Percentiles rank a stretch among this genome's conserved stretches.
Conservation (phyloP, 2,888 invertebrate species). For the Acronicta leporina region DNA sequence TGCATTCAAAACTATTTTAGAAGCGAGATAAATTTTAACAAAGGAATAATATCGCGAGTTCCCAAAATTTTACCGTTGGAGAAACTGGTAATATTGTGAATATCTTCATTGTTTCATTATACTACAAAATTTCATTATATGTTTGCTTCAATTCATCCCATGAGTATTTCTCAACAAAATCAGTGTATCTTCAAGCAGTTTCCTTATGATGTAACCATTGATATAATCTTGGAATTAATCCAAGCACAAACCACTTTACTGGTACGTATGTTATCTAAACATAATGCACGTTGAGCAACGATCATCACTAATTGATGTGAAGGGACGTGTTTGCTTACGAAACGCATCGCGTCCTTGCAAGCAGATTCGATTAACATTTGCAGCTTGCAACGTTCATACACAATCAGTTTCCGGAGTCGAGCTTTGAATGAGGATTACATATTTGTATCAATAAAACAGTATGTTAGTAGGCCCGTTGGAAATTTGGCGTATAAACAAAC, state of each 20-base stretch:
- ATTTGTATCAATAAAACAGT: constrained; percentile 32
- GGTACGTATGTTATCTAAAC: constrained; percentile 10
- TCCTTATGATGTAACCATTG: background rate
- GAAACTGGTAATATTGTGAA: constrained; percentile 22
- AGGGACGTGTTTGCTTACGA: constrained; percentile 29
- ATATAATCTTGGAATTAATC: constrained; percentile 1
- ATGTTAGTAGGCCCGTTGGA: background rate
- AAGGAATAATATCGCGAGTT: constrained; percentile 34
- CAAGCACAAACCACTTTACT: constrained; percentile 16
- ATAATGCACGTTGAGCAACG: constrained; percentile 25
- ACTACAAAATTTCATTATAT: background rate
- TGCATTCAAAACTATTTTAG: constrained; percentile 40
- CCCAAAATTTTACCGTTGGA: constrained; percentile 27
- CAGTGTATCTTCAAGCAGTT: background rate
- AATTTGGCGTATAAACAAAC: background rate
- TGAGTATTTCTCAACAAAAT: no score
- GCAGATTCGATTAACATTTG: constrained; percentile 54
- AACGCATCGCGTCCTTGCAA: constrained; percentile 52
- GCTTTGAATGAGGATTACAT: constrained; percentile 33
- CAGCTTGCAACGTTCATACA: constrained; percentile 39
- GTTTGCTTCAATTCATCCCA: background rate
- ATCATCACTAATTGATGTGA: constrained; percentile 23
- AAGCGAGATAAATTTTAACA: constrained; percentile 36
- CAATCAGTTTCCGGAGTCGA: constrained; percentile 51
- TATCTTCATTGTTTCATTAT: constrained; percentile 19